These are phyloP conservation scores for Psittacula derbiana DNA, from an alignment of 2,797 vertebrate species.

Conservation along the genomic window DNA sequence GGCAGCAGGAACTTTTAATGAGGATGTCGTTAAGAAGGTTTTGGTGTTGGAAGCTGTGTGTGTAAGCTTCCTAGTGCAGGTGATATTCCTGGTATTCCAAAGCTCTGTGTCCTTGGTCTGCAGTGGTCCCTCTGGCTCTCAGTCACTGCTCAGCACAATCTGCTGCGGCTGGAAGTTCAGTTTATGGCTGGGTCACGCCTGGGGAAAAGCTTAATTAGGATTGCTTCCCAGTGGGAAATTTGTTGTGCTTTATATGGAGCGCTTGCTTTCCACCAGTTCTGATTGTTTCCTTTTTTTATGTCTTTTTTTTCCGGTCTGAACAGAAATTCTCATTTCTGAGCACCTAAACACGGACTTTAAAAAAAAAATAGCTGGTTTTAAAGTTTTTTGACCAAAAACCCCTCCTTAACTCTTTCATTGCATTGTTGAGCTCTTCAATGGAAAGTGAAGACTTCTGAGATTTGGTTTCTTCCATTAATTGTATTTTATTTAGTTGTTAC, in stretches of 20 bases:
- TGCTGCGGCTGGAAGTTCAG: not conserved
- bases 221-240: not conserved
- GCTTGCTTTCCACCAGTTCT: not conserved
- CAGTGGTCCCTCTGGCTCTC: not conserved
- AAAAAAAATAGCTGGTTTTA: not conserved
- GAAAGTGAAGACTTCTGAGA: not conserved
- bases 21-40: not conserved
- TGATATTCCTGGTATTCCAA: not conserved
- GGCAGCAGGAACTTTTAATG: not conserved
- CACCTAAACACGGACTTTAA: not conserved
- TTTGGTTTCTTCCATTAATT: not conserved
- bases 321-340: not conserved
- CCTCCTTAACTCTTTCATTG: not conserved
- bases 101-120: not conserved
- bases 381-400: not conserved
- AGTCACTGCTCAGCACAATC: not conserved
- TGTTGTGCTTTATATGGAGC: not conserved
- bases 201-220: not conserved
- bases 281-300: not conserved
- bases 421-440: not conserved
- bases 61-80: not conserved
- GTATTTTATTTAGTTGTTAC: not conserved
- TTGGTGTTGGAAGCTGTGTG: too few relatives aligned
- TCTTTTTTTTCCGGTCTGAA: not conserved
- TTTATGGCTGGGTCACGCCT: not conserved